A percentile compares a stretch with the other conserved stretches of the same genome.
These are phyloP conservation scores for Papilio machaon DNA, from an alignment of 1,140 invertebrate species.

Conservation along the genomic window DNA sequence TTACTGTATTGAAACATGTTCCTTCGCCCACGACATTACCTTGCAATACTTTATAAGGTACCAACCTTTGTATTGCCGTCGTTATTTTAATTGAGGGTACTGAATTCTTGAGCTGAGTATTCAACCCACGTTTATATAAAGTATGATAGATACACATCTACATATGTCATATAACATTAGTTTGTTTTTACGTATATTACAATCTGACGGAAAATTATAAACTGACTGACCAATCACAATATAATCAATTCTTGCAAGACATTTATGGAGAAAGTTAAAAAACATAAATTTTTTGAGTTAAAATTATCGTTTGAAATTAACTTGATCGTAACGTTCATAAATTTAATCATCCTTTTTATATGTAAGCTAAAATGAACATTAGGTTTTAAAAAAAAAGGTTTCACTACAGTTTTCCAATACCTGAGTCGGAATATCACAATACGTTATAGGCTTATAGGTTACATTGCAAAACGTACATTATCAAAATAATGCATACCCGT, in stretches of 20 bases:
- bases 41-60: constrained; percentile 63
- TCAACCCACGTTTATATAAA: not conserved
- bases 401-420: not conserved
- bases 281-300: too few species aligned
- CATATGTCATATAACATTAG: not conserved
- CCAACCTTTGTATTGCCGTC: constrained; percentile 50
- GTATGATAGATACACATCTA: not conserved
- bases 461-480: not conserved
- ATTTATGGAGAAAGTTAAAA: too few species aligned
- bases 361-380: too few species aligned
- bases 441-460: not conserved
- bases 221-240: too few species aligned
- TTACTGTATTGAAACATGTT: constrained; percentile 57
- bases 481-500: not conserved
- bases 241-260: too few species aligned
- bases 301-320: too few species aligned
- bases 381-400: too few species aligned
- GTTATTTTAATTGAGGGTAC: constrained; percentile 51
- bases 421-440: not conserved
- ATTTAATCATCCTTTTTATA: too few species aligned
- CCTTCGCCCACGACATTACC: constrained; percentile 59
- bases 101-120: constrained; percentile 36
- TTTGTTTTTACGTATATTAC: too few species aligned
- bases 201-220: too few species aligned
- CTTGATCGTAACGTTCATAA: too few species aligned